phyloP scores from a whole-genome alignment of 2,888 invertebrate species.

The Nemapogon koenigi region DNA sequence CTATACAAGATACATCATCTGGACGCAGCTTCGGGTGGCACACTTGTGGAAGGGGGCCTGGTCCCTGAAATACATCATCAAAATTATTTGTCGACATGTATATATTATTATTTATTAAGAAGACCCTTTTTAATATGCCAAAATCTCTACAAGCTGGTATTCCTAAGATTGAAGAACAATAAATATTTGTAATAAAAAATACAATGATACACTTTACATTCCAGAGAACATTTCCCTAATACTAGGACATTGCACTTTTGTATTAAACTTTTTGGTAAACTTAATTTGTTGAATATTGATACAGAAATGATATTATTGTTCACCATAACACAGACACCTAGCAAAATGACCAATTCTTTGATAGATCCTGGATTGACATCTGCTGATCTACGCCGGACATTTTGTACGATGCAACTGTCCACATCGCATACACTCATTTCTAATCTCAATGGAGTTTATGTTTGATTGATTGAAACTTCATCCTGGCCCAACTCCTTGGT shows the following conservation, averaged over 20 bases:
- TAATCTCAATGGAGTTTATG: no score
- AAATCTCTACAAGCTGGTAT: conserved; percentile 4
- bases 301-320: not conserved
- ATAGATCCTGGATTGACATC: conserved; percentile 1
- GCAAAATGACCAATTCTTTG: conserved; percentile 7
- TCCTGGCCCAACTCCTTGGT: no score
- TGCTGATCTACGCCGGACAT: conserved; percentile 3
- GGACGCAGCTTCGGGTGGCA: not conserved
- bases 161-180: not conserved
- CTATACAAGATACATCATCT: not conserved
- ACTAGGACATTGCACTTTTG: not conserved
- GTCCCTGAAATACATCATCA: not conserved
- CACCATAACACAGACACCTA: not conserved
- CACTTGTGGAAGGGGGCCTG: not conserved
- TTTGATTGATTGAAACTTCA: no score
- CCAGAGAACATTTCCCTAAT: not conserved
- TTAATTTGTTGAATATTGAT: not conserved
- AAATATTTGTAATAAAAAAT: conserved; percentile 2
- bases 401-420: conserved; percentile 2
- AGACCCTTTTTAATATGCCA: conserved; percentile 1
- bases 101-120: conserved; percentile 3
- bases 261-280: conserved; percentile 1
- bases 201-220: not conserved
- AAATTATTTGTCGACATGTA: not conserved
- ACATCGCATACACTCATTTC: conserved; percentile 7